These are phyloP conservation scores for Drosophila cognata DNA, from an alignment of 2,888 invertebrate genomes.

Conservation along the genomic window DNA sequence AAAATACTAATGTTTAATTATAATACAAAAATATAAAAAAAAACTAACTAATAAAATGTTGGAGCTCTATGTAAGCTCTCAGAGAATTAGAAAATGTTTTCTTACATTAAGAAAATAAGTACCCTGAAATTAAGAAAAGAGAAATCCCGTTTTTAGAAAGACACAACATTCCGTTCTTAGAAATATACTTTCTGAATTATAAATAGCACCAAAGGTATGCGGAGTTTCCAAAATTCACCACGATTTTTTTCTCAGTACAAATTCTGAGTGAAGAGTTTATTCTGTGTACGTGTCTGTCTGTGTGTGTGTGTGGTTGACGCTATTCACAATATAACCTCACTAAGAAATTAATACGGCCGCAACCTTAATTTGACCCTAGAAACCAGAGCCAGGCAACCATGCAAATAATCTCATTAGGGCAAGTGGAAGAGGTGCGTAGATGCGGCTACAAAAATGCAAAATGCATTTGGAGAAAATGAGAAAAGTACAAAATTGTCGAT, in stretches of 20 bases:
- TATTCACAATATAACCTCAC: neutral
- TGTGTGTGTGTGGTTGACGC: neutral
- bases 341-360: neutral
- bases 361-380: constrained; percentile 9
- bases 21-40: neutral
- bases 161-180: neutral
- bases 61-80: too few relatives aligned
- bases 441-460: neutral
- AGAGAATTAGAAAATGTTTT: neutral
- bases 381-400: neutral
- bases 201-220: neutral
- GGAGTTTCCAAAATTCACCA: neutral
- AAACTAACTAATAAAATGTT: neutral
- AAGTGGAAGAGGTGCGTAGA: neutral
- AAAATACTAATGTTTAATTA: neutral
- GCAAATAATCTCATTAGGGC: neutral
- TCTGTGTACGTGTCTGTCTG: neutral
- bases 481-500: neutral
- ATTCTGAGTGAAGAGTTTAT: neutral
- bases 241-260: neutral
- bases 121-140: neutral
- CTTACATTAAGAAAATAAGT: neutral
- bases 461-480: neutral
- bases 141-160: neutral
- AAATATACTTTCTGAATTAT: neutral